Conservation (phyloP, 2,113 vertebrate genomes). For the Neogobius melanostomus region DNA sequence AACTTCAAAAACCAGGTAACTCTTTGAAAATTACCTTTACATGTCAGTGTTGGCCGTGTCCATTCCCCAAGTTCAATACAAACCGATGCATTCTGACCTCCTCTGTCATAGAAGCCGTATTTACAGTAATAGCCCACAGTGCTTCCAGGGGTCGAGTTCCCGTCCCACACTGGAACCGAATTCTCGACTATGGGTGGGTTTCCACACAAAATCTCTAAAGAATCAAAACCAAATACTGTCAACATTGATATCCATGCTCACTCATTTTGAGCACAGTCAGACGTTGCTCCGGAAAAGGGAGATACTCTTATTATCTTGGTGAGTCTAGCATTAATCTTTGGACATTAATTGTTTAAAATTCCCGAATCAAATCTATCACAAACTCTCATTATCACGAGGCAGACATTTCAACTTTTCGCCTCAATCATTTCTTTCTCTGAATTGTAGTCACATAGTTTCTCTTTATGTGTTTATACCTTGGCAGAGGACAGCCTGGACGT, state of each 20-base stretch:
- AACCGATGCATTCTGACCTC: conserved; percentile 43
- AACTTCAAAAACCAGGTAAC: neutral
- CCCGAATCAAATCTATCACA: too few species aligned
- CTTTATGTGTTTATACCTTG: conserved; percentile 67
- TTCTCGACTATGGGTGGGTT: conserved; percentile 48
- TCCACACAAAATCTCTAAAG: conserved; percentile 65
- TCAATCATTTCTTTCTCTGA: too few species aligned
- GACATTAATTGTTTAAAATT: too few species aligned
- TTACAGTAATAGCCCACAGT: conserved; percentile 60
- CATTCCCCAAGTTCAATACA: conserved; percentile 64
- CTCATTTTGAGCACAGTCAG: neutral
- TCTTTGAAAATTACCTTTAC: conserved; percentile 56
- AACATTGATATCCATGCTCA: conserved; percentile 1
- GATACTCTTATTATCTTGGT: too few species aligned
- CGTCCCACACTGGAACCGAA: conserved; percentile 54
- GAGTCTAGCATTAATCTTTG: too few species aligned
- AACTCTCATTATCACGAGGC: too few species aligned
- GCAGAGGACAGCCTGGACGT: conserved; percentile 66
- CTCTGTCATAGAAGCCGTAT: conserved; percentile 57
- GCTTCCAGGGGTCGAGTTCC: conserved; percentile 44
- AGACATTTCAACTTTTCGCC: too few species aligned
- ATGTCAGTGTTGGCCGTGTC: conserved; percentile 50
- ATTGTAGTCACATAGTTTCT: too few species aligned
- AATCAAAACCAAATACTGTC: neutral
- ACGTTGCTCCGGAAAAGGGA: neutral